Evolutionary conservation across 2,113 vertebrate species (phyloP), one percentile per base, ranked within the genome.

Genomic region (Actenoides hombroni): DNA sequence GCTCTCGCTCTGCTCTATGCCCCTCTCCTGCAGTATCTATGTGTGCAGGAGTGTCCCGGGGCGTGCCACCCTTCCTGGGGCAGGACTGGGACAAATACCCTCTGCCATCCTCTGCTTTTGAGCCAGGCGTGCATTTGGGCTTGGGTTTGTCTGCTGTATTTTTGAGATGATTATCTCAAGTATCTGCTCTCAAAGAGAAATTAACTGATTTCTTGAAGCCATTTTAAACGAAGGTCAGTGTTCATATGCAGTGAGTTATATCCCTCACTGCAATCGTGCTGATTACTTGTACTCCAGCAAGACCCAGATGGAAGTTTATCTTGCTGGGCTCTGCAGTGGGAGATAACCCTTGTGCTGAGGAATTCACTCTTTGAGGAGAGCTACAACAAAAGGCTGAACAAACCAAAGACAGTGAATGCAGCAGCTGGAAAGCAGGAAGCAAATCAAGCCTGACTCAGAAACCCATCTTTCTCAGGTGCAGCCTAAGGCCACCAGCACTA

Each of bases 1-100:
- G 74, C 64, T 49, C 81, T 40, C 24, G 25, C 39, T 39, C 33
- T 65, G 37, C 25, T 69, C 42, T 0, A 0, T 42, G 49, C 24
- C 29, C 35, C 44, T 74, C 49, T 54, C 53, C 18, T 53, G 42
- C 29, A 6, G 51, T 39, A 1, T 1, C 0, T 10, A 2, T 2
- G 5, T 25, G 51, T 67, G 59, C 24, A 3, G 23, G 49, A 76
- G 53, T 23, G 69, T n/a, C 51, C n/a, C 8, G 35, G 53, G 75
- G 31, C 28, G 7, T 1, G 2, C 42, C 37, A 15, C 51, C 70
- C 56, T 21, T 3, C 33, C 20, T 29, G n/a, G 31, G 37, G 56
- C 46, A 71, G n/a, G 33, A 33, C 54, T 69, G 1, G 1, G 51
- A 35, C 54, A 68, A 64, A 69, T 10, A 11, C 24, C 65, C 70